These are phyloP conservation scores for Porites evermanni DNA, from an alignment of 92 coral and sea anemone genomes.

Conservation along the genomic window DNA sequence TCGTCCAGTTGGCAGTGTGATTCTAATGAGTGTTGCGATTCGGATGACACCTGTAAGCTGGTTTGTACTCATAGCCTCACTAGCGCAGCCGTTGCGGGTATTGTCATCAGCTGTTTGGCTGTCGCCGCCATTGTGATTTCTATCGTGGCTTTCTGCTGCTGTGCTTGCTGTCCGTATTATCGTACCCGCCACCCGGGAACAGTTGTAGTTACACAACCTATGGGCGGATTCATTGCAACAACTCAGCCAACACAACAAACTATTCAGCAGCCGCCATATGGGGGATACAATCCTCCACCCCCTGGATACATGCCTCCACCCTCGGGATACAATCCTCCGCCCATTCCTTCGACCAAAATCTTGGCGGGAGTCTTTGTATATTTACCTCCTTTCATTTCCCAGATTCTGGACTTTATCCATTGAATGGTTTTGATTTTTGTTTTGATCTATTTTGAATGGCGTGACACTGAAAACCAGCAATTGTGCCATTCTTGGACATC, in stretches of 20 bases:
- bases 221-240: background rate
- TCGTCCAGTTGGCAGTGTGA: background rate
- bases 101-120: background rate
- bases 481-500: too few relatives aligned
- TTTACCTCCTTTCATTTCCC: too few relatives aligned
- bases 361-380: too few relatives aligned
- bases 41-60: background rate
- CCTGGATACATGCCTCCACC: background rate
- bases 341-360: too few relatives aligned
- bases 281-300: background rate
- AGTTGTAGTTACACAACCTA: background rate
- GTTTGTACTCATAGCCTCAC: background rate
- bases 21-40: constrained; percentile 8
- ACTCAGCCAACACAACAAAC: background rate
- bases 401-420: too few relatives aligned
- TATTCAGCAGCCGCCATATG: background rate
- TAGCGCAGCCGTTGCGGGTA: constrained; percentile 1
- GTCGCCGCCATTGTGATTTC: background rate
- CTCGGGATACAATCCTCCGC: background rate
- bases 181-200: constrained; percentile 9
- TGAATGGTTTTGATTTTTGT: too few relatives aligned
- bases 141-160: constrained; percentile 3
- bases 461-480: too few relatives aligned
- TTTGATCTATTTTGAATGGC: too few relatives aligned
- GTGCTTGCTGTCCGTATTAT: constrained; percentile 36